A percentile compares a stretch with the other conserved stretches of the same genome.
Evolutionary conservation across 1,140 invertebrate species (phyloP).

Genomic region (Olivierus martensii): DNA sequence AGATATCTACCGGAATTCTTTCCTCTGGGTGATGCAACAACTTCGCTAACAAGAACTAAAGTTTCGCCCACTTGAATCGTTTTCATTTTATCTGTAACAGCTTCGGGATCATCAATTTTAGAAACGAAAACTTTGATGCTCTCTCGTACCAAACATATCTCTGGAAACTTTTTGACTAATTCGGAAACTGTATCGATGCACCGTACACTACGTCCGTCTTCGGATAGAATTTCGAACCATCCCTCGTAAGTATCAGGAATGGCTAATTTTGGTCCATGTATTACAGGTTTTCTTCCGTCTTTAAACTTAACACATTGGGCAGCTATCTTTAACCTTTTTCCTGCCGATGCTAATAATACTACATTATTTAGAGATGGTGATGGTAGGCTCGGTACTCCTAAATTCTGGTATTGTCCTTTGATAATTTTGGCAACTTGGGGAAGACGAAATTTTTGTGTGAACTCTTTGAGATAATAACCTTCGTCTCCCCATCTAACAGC

Average conservation of each 20-base stretch:
- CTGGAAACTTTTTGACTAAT: slow-evolving; percentile 57
- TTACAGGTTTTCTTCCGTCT: slow-evolving; percentile 50
- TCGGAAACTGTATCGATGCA: slow-evolving; percentile 78
- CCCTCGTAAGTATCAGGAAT: slow-evolving; percentile 81
- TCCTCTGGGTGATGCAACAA: background rate
- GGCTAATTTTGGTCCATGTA: slow-evolving; percentile 61
- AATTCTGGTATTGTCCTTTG: slow-evolving; percentile 77
- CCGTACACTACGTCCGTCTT: slow-evolving; percentile 74
- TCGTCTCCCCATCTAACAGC: slow-evolving; percentile 60
- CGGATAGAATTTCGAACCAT: slow-evolving; percentile 84
- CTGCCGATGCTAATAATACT: slow-evolving; percentile 64
- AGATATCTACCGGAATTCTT: slow-evolving; percentile 42
- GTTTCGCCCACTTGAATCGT: slow-evolving; percentile 60
- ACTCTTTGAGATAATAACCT: slow-evolving; percentile 60
- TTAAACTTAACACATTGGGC: slow-evolving; percentile 79
- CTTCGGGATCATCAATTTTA: slow-evolving; percentile 39
- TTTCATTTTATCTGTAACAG: slow-evolving; percentile 50
- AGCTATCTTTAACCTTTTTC: slow-evolving; percentile 67
- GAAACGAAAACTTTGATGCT: slow-evolving; percentile 53
- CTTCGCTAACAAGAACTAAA: slow-evolving; percentile 29
- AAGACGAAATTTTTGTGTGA: slow-evolving; percentile 57
- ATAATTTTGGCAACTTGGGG: slow-evolving; percentile 78
- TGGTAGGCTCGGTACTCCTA: slow-evolving; percentile 70
- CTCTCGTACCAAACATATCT: slow-evolving; percentile 70
- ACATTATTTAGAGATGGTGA: slow-evolving; percentile 68